Evolutionary conservation across 2,113 vertebrate genomes (phyloP), one percentile per base, ranked within the genome.

Genomic region (Petroica traversi): DNA sequence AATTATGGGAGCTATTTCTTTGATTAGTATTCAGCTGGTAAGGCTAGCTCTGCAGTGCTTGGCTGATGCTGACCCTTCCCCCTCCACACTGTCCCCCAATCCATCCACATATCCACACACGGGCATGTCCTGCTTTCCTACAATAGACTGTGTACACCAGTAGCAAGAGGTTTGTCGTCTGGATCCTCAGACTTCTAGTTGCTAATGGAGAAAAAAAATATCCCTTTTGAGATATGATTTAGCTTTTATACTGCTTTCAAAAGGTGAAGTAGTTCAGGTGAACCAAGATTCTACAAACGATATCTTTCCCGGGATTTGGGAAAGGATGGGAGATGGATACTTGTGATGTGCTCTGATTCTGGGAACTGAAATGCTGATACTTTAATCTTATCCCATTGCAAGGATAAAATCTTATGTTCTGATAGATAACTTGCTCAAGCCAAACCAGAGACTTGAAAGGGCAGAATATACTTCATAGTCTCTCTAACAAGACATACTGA

Each of bases 21-120:
- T 89, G 45, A 98, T 99, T 98, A 98, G 98, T 97, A 98, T 98
- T 98, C 98, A 86, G 52, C 38, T 92, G 96, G 97, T 94, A 91
- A 87, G 77, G 75, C 86, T 79, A 92, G 96, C 93, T 96, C 97
- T 97, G 98, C 98, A 93, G 98, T 96, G 97, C 90, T 92, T 94
- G 97, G 78, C 85, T 95, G 85, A 76, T 95, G 72, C 45, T 96
- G 96, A 96, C 96, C 97, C 95, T 97, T 82, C 93, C 78, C 74
- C 74, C 90, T 64, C 55, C 6, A 0, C 33, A 73, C 81, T 0
- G 38, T 71, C 57, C 59, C 75, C 61, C 67, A n/a, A 4, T 71
- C 55, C 75, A 29, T 57, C 78, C 61, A 75, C n/a, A 12, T 48
- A 63, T 24, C 85, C 71, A 78, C 52, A 8, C 29, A 43, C 10